Percentiles rank a stretch among this genome's conserved stretches.
These are phyloP conservation scores for Pseudochirops corinnae DNA, from an alignment of 2,797 vertebrate genomes.

Conservation along the genomic window DNA sequence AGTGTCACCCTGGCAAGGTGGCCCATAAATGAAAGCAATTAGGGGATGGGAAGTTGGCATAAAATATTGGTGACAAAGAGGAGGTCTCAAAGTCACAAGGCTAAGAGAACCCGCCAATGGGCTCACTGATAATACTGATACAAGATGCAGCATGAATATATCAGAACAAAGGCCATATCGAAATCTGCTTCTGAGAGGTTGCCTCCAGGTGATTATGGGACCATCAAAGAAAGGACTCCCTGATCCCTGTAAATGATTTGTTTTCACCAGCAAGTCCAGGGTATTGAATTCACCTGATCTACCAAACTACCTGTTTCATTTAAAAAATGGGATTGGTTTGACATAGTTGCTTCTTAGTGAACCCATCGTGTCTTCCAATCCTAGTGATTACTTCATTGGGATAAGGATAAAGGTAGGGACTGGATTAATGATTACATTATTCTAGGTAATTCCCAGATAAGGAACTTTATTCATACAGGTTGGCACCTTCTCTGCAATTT, in stretches of 20 bases:
- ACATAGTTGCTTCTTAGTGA: background rate
- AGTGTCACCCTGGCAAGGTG: background rate
- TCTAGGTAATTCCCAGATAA: background rate
- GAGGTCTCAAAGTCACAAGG: background rate
- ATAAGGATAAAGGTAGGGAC: background rate
- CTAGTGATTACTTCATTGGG: background rate
- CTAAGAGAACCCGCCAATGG: background rate
- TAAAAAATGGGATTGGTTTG: background rate
- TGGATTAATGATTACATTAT: background rate
- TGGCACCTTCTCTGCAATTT: background rate
- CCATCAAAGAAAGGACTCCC: background rate
- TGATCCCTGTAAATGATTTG: background rate
- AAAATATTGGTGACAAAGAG: background rate
- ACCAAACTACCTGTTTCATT: background rate
- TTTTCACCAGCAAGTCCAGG: background rate
- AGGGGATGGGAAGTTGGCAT: background rate
- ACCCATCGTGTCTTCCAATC: background rate
- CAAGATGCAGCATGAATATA: background rate
- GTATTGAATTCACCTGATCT: background rate
- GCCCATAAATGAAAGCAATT: background rate
- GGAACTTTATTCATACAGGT: background rate
- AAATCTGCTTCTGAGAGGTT: background rate
- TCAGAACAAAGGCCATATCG: background rate
- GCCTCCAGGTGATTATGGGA: background rate
- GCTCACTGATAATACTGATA: background rate